Conservation (phyloP, 2,888 invertebrate species). For the Branchipolynoe longqiensis region DNA sequence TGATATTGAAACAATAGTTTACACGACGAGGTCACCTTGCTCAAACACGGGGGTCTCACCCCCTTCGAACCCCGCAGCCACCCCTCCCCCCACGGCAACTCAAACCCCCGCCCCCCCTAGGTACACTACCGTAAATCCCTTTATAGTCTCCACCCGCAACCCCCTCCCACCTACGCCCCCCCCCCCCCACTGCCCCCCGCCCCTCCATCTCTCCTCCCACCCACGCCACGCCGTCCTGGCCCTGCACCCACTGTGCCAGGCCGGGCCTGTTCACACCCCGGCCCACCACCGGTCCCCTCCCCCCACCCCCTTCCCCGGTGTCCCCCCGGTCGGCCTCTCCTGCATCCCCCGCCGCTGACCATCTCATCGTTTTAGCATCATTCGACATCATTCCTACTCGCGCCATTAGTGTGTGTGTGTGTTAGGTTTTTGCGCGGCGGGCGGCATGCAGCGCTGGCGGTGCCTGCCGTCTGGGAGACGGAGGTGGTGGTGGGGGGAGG, state of each 20-base stretch:
- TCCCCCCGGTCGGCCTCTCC: background rate
- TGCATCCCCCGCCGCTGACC: background rate
- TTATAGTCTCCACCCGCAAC: background rate
- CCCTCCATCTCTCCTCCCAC: background rate
- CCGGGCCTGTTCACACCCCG: slow-evolving; percentile 8
- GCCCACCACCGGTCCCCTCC: background rate
- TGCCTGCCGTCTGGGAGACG: slow-evolving; percentile 1
- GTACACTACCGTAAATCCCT: slow-evolving; percentile 39
- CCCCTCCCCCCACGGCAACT: slow-evolving; percentile 44
- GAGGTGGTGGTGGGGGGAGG: background rate
- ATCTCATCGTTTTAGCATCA: background rate
- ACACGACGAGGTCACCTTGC: slow-evolving; percentile 36
- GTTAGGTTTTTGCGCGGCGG: slow-evolving; percentile 29
- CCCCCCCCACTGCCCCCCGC: background rate
- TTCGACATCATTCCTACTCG: slow-evolving; percentile 34
- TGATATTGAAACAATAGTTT: no score
- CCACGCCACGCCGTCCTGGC: no score
- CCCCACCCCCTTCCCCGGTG: background rate
- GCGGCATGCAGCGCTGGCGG: slow-evolving; percentile 29
- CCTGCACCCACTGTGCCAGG: no score
- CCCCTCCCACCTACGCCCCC: background rate
- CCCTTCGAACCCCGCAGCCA: background rate
- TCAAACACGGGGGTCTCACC: slow-evolving; percentile 6
- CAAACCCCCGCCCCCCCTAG: slow-evolving; percentile 26
- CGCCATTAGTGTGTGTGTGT: slow-evolving; percentile 28